A percentile compares a stretch with the other conserved stretches of the same genome.
phyloP scores from a whole-genome alignment of 2,113 vertebrate genomes.

The Vireo altiloquus region DNA sequence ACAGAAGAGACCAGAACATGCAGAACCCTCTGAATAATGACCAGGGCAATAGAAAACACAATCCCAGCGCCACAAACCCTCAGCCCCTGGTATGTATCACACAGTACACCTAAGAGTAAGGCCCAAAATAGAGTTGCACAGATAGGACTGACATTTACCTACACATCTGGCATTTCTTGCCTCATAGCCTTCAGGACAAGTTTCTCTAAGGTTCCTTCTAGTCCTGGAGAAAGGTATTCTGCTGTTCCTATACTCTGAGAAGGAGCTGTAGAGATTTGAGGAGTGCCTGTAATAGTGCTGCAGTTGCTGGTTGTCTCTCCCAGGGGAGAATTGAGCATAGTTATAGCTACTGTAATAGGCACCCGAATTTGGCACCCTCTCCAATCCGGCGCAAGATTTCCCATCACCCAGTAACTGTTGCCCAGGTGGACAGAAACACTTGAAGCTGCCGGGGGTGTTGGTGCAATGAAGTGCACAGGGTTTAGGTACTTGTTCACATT shows the following conservation, averaged over 20 bases:
- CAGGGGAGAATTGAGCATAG: constrained; percentile 80
- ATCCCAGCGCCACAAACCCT: background rate
- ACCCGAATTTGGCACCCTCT: constrained; percentile 85
- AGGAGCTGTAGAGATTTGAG: constrained; percentile 89
- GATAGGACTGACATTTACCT: constrained; percentile 88
- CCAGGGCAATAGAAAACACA: background rate
- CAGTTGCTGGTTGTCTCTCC: constrained; percentile 79
- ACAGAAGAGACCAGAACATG: background rate
- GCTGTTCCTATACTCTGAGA: constrained; percentile 76
- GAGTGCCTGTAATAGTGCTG: constrained; percentile 87
- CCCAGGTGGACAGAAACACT: constrained; percentile 90
- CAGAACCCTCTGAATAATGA: background rate
- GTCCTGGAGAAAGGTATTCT: constrained; percentile 75
- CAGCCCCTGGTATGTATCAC: background rate
- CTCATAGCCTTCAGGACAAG: constrained; percentile 88
- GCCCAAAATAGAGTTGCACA: constrained; percentile 33
- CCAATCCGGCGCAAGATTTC: constrained; percentile 94
- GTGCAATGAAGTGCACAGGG: constrained; percentile 91
- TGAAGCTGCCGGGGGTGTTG: constrained; percentile 96
- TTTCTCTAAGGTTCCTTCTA: constrained; percentile 79
- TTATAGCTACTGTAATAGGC: constrained; percentile 83
- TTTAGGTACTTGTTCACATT: constrained; percentile 89
- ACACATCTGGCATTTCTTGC: constrained; percentile 80
- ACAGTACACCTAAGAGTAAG: background rate
- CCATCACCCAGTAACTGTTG: constrained; percentile 92